These are phyloP conservation scores for Chironomus tentans DNA, from an alignment of 2,888 invertebrate species.

Conservation along the genomic window DNA sequence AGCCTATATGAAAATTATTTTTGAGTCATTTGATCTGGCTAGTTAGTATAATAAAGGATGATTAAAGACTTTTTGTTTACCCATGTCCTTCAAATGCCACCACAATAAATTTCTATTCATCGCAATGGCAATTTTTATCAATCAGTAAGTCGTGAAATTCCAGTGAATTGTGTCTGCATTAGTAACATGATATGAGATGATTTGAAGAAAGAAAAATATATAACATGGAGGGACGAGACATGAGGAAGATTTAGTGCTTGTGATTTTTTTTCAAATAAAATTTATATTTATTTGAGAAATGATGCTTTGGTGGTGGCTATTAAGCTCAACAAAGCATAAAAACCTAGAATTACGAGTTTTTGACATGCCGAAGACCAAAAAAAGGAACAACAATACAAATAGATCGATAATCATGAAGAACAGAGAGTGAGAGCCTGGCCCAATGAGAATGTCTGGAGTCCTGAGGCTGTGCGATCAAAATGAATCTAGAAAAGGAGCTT, in stretches of 20 bases:
- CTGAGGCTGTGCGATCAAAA: not conserved
- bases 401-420: not conserved
- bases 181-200: slow-evolving; percentile 14
- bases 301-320: not conserved
- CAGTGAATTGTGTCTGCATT: slow-evolving; percentile 25
- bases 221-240: not conserved
- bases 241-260: slow-evolving; percentile 2
- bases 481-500: too few species aligned
- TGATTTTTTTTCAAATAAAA: not conserved
- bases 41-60: too few species aligned
- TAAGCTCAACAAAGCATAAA: not conserved
- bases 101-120: slow-evolving; percentile 14
- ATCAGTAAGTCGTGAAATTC: slow-evolving; percentile 17
- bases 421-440: not conserved
- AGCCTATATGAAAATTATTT: not conserved
- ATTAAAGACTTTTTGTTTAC: not conserved
- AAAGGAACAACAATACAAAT: not conserved
- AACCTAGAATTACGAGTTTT: not conserved
- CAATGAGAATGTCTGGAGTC: slow-evolving; percentile 19
- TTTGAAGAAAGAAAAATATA: too few species aligned
- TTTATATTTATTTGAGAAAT: too few species aligned
- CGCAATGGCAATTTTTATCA: slow-evolving; percentile 11
- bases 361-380: not conserved
- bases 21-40: not conserved
- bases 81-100: slow-evolving; percentile 16